phyloP scores from a whole-genome alignment of 2,113 vertebrate genomes.

The Oceanites oceanicus region DNA sequence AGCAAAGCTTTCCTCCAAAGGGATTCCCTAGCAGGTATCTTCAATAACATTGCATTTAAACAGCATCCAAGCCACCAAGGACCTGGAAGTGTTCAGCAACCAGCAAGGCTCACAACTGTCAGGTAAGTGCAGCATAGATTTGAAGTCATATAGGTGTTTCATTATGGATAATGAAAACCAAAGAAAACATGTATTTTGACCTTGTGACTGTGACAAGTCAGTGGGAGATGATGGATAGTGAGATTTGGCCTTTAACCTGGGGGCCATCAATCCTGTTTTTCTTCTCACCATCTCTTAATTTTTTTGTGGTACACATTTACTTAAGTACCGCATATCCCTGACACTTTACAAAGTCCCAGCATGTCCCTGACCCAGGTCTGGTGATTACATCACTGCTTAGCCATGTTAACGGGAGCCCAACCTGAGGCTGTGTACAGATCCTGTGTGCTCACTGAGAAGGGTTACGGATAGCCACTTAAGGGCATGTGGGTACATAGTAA shows the following conservation, averaged over 20 bases:
- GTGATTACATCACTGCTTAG: neutral
- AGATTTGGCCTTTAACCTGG: neutral
- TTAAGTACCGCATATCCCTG: neutral
- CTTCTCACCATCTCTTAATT: neutral
- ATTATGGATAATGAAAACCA: neutral
- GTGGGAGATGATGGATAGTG: neutral
- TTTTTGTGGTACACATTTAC: neutral
- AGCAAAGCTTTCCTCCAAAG: neutral
- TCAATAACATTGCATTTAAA: neutral
- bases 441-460: neutral
- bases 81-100: neutral
- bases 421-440: neutral
- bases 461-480: neutral
- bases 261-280: neutral
- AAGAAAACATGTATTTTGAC: neutral
- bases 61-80: neutral
- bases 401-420: fast-evolving
- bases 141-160: neutral
- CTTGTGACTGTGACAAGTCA: neutral
- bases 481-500: fast-evolving
- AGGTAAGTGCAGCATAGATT: neutral
- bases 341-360: neutral
- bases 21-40: neutral
- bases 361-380: neutral
- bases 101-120: neutral